Evolutionary conservation across 2,113 vertebrate species (phyloP).

Genomic region (Meleagris gallopavo): DNA sequence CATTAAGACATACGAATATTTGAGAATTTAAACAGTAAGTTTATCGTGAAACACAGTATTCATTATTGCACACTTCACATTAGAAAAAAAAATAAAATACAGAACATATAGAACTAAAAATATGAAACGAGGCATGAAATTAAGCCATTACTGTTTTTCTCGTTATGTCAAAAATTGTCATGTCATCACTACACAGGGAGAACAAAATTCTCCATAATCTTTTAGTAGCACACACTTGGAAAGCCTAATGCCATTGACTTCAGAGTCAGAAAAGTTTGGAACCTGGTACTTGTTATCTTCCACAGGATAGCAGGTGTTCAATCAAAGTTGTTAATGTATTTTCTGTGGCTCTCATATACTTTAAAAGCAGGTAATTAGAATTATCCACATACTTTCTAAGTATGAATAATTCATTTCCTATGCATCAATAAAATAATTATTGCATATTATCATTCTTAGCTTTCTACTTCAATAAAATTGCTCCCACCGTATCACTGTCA

Average conservation of each 20-base stretch:
- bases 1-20: neutral
- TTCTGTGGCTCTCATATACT: conserved; percentile 76
- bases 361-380: conserved; percentile 84
- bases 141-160: neutral
- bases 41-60: neutral
- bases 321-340: conserved; percentile 79
- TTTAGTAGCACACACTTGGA: neutral
- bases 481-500: conserved; percentile 72
- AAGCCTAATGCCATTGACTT: conserved; percentile 3
- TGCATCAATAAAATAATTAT: conserved; percentile 83
- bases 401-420: conserved; percentile 83
- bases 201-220: neutral
- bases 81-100: neutral
- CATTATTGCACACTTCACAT: neutral
- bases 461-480: conserved; percentile 82
- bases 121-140: neutral
- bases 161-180: neutral
- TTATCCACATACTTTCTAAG: conserved; percentile 79
- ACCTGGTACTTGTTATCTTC: conserved; percentile 29
- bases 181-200: neutral
- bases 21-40: neutral
- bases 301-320: conserved; percentile 77
- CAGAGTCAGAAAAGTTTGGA: conserved; percentile 27
- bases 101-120: neutral
- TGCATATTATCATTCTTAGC: conserved; percentile 82